A percentile compares a stretch with the other conserved stretches of the same genome.
Conservation (phyloP, 1,140 invertebrate species). For the Neotoxoptera formosana region DNA sequence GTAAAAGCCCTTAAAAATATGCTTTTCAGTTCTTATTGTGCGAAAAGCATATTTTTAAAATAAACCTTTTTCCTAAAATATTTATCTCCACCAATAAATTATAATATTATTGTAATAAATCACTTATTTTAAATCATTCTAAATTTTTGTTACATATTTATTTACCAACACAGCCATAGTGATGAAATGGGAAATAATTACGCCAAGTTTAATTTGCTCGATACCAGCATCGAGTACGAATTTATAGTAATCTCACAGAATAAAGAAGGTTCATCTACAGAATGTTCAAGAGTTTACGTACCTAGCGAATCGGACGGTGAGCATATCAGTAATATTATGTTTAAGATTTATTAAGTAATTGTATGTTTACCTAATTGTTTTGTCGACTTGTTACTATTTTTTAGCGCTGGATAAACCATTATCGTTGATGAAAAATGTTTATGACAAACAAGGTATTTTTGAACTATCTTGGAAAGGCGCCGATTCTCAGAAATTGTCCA, state of each 20-base stretch:
- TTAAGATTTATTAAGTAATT: not conserved
- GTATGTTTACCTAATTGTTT: not conserved
- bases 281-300: slow-evolving; percentile 69
- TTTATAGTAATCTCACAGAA: slow-evolving; percentile 69
- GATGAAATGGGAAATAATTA: slow-evolving; percentile 64
- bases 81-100: no score
- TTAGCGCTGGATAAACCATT: slow-evolving; percentile 64
- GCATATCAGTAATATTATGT: slow-evolving; percentile 59
- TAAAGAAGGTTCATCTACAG: slow-evolving; percentile 67
- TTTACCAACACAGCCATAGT: not conserved
- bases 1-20: no score
- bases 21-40: no score
- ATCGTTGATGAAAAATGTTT: slow-evolving; percentile 74
- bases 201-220: slow-evolving; percentile 67
- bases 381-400: not conserved
- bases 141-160: not conserved
- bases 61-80: no score
- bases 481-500: slow-evolving; percentile 61
- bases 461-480: slow-evolving; percentile 75
- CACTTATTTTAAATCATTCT: not conserved
- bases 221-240: slow-evolving; percentile 64
- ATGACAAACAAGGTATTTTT: slow-evolving; percentile 70
- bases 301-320: slow-evolving; percentile 69
- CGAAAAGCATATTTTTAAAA: no score
- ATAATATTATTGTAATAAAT: no score